Conservation (phyloP, 2,888 invertebrate species). For the Melinaea marsaeus region DNA sequence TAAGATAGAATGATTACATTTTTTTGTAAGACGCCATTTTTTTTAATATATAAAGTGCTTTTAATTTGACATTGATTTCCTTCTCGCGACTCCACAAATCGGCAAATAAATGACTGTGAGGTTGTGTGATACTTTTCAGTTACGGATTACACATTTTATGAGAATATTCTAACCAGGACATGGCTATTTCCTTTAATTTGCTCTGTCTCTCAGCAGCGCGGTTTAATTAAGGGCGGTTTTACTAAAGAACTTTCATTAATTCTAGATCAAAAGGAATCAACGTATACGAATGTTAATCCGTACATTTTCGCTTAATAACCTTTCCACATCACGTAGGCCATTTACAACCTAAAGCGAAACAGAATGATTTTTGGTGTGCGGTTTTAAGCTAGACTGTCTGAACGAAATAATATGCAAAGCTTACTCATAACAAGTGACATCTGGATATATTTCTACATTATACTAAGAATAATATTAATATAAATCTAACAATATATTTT, state of each 20-base stretch:
- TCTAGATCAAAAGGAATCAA: constrained; percentile 13
- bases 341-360: constrained; percentile 13
- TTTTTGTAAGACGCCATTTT: no score
- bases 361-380: constrained; percentile 7
- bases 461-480: background rate
- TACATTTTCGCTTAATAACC: constrained; percentile 13
- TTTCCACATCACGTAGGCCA: constrained; percentile 15
- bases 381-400: background rate
- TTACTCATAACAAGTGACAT: background rate
- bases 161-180: no score
- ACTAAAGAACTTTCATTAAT: constrained; percentile 19
- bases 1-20: no score
- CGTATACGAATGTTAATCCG: constrained; percentile 4
- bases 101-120: no score
- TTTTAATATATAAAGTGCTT: no score
- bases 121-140: no score
- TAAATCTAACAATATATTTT: background rate
- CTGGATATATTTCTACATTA: background rate
- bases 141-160: no score
- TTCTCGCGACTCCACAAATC: no score
- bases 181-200: background rate
- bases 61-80: no score
- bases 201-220: constrained; percentile 10
- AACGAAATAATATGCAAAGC: background rate
- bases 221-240: constrained; percentile 19